A percentile compares a stretch with the other conserved stretches of the same genome.
phyloP scores from a whole-genome alignment of 2,888 invertebrate genomes.

The Chaitophorus viminalis region DNA sequence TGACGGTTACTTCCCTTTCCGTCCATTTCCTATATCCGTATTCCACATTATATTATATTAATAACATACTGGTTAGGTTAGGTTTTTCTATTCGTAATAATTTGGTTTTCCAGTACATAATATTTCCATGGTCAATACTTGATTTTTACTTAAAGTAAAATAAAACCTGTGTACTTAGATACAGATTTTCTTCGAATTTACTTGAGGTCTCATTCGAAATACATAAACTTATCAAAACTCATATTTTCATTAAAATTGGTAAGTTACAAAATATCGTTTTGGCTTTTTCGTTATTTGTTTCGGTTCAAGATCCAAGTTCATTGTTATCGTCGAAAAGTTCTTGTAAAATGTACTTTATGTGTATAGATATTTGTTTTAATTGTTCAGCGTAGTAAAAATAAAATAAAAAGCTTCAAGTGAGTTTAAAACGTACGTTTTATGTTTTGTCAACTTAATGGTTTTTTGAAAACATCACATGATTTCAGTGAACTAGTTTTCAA shows the following conservation, averaged over 20 bases:
- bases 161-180: not conserved
- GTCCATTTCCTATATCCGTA: not conserved
- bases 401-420: not conserved
- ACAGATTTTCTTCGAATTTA: not conserved
- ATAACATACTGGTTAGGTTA: not conserved
- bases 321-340: conserved; percentile 25
- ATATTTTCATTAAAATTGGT: not conserved
- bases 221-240: conserved; percentile 12
- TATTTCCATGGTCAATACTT: not conserved
- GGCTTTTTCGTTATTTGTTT: too few species aligned
- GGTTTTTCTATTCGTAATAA: not conserved
- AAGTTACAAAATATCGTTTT: conserved; percentile 21
- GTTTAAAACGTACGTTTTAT: not conserved
- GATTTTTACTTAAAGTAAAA: not conserved
- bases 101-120: not conserved
- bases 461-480: not conserved
- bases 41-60: not conserved
- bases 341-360: conserved; percentile 13
- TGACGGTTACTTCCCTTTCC: not conserved
- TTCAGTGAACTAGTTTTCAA: not conserved
- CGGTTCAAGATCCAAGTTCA: conserved; percentile 15
- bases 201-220: not conserved
- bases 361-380: conserved; percentile 6
- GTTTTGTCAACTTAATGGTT: conserved; percentile 4
- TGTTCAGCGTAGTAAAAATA: conserved; percentile 17